A percentile compares a stretch with the other conserved stretches of the same genome.
These are phyloP conservation scores for Clepsis dumicolana DNA, from an alignment of 2,888 invertebrate species.

Conservation along the genomic window DNA sequence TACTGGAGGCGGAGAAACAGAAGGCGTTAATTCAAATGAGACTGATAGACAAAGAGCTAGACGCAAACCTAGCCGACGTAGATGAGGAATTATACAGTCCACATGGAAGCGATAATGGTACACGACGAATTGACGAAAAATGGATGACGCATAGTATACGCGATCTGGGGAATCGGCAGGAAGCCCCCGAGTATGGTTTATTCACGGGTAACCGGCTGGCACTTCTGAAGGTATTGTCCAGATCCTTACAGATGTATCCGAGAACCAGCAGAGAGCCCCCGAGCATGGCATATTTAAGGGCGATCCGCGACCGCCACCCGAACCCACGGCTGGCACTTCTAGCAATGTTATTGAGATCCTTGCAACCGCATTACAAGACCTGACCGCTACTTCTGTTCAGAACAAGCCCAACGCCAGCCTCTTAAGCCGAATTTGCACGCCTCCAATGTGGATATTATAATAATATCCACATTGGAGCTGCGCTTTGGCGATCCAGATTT, in stretches of 20 bases:
- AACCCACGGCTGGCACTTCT: neutral
- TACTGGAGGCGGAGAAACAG: conserved; percentile 13
- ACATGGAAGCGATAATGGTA: neutral
- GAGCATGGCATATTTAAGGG: neutral
- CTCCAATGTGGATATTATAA: too few relatives aligned
- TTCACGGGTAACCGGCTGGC: neutral
- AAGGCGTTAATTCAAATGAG: conserved; percentile 16
- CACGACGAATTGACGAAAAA: neutral
- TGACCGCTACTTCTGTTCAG: neutral
- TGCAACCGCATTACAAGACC: conserved; percentile 1
- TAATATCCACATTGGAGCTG: conserved; percentile 32
- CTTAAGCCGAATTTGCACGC: conserved; percentile 12
- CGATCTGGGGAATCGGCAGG: neutral
- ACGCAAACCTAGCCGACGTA: conserved; percentile 21
- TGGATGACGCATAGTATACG: neutral
- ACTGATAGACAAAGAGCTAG: conserved; percentile 22
- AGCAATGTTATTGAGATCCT: neutral
- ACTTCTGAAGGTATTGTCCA: neutral
- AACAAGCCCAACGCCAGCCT: neutral
- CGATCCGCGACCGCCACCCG: neutral
- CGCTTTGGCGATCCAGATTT: conserved; percentile 28
- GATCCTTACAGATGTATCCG: neutral
- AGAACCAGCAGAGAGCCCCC: conserved; percentile 1
- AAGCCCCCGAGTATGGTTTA: neutral
- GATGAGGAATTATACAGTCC: conserved; percentile 1